Base-by-base conservation (phyloP, 2,797 vertebrate genomes). In the Lophotriccus pileatus region DNA sequence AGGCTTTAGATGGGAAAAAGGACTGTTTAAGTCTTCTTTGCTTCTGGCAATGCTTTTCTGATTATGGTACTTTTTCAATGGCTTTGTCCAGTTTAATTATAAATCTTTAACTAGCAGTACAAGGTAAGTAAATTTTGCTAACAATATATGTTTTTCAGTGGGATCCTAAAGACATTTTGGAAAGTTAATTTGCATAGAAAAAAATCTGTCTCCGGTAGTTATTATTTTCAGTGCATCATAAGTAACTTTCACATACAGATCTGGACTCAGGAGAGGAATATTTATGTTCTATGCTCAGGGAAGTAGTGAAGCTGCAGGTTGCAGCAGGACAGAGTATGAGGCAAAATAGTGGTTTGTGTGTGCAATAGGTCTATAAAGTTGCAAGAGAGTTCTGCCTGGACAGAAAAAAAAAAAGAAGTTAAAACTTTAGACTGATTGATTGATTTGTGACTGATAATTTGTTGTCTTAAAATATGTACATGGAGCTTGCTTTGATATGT, bases 81-180 rank as follows among this genome's bases (percentile, higher is more conserved):
- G 3, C 23, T 90, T 89, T 87, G 78, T 94, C 89, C 93, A 62
- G 58, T 87, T 92, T 80, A 69, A 94, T 89, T 87, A 47, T 70
- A 92, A 89, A 69, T 14, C 9, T 85, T 19, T 87, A 66, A 91
- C 89, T 94, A 85, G 46, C 43, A 55, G 25, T n/a, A 47, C 46
- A 92, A 94, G 41, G 39, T 77, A 78, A 83, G 43, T 43, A 67
- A 63, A 39, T 56, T 92, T 90, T 87, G 30, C 37, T 66, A 64
- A 49, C 15, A 74, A 22, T 56, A 2, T 32, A 22, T 66, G 7
- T 81, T 95, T 85, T 78, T 72, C 30, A 50, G 9, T 24, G 22
- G 43, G n/a, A 34, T 89, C 60, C 83, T 78, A 83, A 72, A 75
- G 56, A 58, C 8, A 28, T 58, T 77, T 82, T 53, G 12, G 46